These are phyloP conservation scores for Melanotaenia boesemani DNA, from an alignment of 2,797 vertebrate genomes.

Conservation along the genomic window DNA sequence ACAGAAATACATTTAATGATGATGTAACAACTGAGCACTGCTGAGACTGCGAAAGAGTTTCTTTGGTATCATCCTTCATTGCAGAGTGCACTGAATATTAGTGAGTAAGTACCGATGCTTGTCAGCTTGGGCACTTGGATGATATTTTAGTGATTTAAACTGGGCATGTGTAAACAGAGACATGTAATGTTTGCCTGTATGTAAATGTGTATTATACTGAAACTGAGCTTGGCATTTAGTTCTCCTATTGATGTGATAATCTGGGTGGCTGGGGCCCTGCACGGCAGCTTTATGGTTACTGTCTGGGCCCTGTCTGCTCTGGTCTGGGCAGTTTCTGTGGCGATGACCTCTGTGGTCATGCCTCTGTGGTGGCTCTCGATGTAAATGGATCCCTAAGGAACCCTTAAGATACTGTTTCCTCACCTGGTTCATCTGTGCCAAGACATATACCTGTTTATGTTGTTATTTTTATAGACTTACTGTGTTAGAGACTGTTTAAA, in stretches of 20 bases:
- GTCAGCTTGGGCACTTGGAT: background rate
- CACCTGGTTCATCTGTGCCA: too few relatives aligned
- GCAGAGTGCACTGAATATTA: background rate
- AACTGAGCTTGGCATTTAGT: background rate
- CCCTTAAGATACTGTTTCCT: too few relatives aligned
- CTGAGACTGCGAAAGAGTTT: background rate
- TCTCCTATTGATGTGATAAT: background rate
- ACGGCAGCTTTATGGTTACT: too few relatives aligned
- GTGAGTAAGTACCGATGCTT: background rate
- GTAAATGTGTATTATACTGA: conserved; percentile 1
- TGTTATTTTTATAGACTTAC: too few relatives aligned
- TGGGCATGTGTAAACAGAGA: background rate
- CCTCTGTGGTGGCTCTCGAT: too few relatives aligned
- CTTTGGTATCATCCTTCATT: background rate
- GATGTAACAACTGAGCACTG: background rate
- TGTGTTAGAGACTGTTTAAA: too few relatives aligned
- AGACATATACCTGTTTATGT: too few relatives aligned
- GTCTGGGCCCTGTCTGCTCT: too few relatives aligned
- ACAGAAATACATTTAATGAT: background rate
- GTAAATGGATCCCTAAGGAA: too few relatives aligned
- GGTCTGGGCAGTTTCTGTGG: too few relatives aligned
- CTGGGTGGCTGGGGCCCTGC: too few relatives aligned
- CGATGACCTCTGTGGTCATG: too few relatives aligned
- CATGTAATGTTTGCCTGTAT: conserved; percentile 1
- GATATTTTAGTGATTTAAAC: background rate